phyloP scores from a whole-genome alignment of 1,140 invertebrate genomes.

The Steinernema feltiae region DNA sequence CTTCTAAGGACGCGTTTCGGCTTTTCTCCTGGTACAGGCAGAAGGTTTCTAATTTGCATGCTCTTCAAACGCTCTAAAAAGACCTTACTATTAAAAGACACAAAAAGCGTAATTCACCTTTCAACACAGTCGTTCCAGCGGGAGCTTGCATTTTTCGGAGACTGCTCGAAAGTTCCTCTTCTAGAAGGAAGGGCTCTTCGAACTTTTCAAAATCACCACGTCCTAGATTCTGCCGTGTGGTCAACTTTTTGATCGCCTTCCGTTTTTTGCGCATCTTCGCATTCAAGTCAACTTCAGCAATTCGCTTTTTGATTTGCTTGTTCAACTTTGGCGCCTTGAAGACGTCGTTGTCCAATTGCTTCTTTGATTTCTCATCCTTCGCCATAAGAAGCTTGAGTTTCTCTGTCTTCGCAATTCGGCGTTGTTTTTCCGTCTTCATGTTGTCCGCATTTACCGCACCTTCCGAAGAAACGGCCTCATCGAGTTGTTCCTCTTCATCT shows the following conservation, averaged over 20 bases:
- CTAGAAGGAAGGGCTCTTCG: conserved; percentile 33
- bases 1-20: conserved; percentile 7
- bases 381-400: conserved; percentile 21
- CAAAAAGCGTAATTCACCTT: not conserved
- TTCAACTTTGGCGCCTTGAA: conserved; percentile 13
- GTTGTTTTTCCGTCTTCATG: conserved; percentile 28
- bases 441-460: not conserved
- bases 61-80: conserved; percentile 28
- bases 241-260: conserved; percentile 28
- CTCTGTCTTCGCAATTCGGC: conserved; percentile 11
- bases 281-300: conserved; percentile 22
- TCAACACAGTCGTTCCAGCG: conserved; percentile 25
- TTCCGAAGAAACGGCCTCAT: not conserved
- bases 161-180: conserved; percentile 28
- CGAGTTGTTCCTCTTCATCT: not conserved
- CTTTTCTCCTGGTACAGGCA: conserved; percentile 25
- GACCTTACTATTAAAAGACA: no score
- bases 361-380: conserved; percentile 19
- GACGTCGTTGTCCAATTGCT: conserved; percentile 29
- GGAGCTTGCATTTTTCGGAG: conserved; percentile 24
- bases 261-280: conserved; percentile 10
- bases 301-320: conserved; percentile 24
- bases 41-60: conserved; percentile 30
- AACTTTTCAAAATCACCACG: conserved; percentile 31
- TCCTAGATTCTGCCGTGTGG: conserved; percentile 29